Base-by-base conservation (phyloP, 1,140 invertebrate species). In the Papilio machaon region DNA sequence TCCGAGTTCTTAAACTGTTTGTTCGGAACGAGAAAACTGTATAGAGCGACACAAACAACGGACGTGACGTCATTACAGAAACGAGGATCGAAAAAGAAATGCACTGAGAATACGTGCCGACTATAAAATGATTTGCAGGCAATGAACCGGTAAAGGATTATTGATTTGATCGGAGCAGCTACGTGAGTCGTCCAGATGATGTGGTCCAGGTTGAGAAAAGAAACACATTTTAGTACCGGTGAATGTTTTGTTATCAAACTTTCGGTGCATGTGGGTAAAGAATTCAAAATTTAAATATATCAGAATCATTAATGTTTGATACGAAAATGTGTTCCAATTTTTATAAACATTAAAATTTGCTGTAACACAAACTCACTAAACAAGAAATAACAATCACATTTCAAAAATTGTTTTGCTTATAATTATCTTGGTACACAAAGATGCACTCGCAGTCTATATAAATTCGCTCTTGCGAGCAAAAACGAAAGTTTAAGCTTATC, bases 11-110 rank as follows among this genome's bases (percentile, higher is more conserved):
- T 70, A 70, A 70, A 35, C 64, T 70, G 64, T 70, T 70, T 70
- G 30, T 70, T 38, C 30, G 30, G 64, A 70, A 70, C 64, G 30
- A 70, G 64, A 70, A 70, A 70, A 70, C 30, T 70, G 64, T 70
- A 70, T 30, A 64, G 54, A 23, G 64, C 64, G 64, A 70, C 64
- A 70, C 64, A 70, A 70, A 70, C 64, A 70, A 70, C 64, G 64
- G 64, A 70, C 64, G 64, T 70, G 64, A 70, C 64, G 64, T 70
- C 64, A 70, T 70, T 70, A 70, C 64, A 70, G 64, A 15, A 35
- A 70, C 64, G 30, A 70, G 64, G 64, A 70, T 70, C 64, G 64
- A 70, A 70, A 64, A 70, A 70, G 64, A 70, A 70, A 15, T 70
- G 11, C 60, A 64, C 30, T 35, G 11, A 11, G 30, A 38, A 7